These are phyloP conservation scores for Sinentomon sp. DNA, from an alignment of 2,888 invertebrate genomes.

Conservation along the genomic window DNA sequence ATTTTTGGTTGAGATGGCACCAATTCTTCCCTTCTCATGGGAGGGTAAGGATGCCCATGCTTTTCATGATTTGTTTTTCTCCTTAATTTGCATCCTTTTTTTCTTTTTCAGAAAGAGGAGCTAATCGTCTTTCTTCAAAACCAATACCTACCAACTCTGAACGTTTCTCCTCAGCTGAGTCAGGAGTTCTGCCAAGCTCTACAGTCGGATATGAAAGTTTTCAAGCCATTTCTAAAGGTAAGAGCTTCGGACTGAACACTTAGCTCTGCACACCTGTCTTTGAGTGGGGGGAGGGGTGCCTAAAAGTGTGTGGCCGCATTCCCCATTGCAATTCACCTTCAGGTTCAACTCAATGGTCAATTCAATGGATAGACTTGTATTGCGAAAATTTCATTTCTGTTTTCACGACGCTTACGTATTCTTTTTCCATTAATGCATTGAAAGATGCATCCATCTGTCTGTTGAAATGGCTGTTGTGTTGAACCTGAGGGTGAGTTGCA, in stretches of 20 bases:
- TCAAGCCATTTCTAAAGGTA: slow-evolving; percentile 24
- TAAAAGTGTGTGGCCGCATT: too few relatives aligned
- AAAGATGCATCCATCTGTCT: too few relatives aligned
- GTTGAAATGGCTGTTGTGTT: too few relatives aligned
- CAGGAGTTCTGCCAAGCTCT: slow-evolving; percentile 23
- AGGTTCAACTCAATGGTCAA: not conserved
- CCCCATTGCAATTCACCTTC: not conserved
- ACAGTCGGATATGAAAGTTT: slow-evolving; percentile 22
- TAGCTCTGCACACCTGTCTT: too few relatives aligned
- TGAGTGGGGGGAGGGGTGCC: too few relatives aligned
- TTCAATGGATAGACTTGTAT: slow-evolving; percentile 1
- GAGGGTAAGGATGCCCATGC: too few relatives aligned
- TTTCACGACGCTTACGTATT: too few relatives aligned
- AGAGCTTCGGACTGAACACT: slow-evolving; percentile 7
- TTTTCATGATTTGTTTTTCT: too few relatives aligned
- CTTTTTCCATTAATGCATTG: too few relatives aligned
- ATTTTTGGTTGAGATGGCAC: too few relatives aligned
- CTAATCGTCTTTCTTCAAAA: slow-evolving; percentile 21
- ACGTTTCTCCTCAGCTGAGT: slow-evolving; percentile 21
- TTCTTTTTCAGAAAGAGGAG: slow-evolving; percentile 21
- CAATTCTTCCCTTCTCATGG: too few relatives aligned
- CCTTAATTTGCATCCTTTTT: slow-evolving; percentile 5
- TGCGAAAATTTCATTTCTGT: slow-evolving; percentile 3
- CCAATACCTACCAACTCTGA: slow-evolving; percentile 22
- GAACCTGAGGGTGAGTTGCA: too few relatives aligned